A percentile compares a stretch with the other conserved stretches of the same genome.
phyloP scores from a whole-genome alignment of 35 echinoderm and acorn worm species.

The Chiridota heheva region DNA sequence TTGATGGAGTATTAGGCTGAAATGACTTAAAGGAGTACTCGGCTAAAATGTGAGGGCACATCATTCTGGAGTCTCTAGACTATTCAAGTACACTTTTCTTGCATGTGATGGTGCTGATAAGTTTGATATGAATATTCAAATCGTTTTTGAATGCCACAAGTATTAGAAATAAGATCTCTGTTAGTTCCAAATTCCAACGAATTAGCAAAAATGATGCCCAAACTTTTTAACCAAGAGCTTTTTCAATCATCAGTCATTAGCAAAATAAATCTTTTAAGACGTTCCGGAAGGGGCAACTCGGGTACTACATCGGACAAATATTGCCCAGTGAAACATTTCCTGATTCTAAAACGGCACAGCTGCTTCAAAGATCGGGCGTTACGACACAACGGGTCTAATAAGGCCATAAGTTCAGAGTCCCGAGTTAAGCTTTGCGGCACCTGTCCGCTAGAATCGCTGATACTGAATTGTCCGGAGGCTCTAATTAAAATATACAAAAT shows the following conservation, averaged over 20 bases:
- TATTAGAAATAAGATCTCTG: no score
- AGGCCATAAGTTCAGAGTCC: constrained; percentile 66
- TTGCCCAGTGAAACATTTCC: constrained; percentile 46
- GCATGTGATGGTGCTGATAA: no score
- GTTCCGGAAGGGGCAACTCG: constrained; percentile 78
- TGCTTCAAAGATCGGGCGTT: constrained; percentile 53
- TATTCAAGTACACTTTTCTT: no score
- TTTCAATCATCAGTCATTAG: constrained; percentile 58
- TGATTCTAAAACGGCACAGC: constrained; percentile 79
- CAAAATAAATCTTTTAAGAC: constrained; percentile 64
- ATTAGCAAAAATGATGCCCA: no score
- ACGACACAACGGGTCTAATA: constrained; percentile 47
- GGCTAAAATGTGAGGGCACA: no score
- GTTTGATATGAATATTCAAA: no score
- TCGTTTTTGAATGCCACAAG: no score
- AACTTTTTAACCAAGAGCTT: no score
- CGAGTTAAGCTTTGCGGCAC: constrained; percentile 47
- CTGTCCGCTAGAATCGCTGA: constrained; percentile 53
- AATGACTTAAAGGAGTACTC: no score
- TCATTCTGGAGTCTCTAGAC: no score
- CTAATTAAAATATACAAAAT: constrained; percentile 60
- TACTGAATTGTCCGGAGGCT: constrained; percentile 62
- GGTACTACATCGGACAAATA: constrained; percentile 38
- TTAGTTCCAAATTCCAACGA: no score
- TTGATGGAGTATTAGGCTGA: no score